These are phyloP conservation scores for Xanthia togata DNA, from an alignment of 2,888 invertebrate genomes.

Conservation along the genomic window DNA sequence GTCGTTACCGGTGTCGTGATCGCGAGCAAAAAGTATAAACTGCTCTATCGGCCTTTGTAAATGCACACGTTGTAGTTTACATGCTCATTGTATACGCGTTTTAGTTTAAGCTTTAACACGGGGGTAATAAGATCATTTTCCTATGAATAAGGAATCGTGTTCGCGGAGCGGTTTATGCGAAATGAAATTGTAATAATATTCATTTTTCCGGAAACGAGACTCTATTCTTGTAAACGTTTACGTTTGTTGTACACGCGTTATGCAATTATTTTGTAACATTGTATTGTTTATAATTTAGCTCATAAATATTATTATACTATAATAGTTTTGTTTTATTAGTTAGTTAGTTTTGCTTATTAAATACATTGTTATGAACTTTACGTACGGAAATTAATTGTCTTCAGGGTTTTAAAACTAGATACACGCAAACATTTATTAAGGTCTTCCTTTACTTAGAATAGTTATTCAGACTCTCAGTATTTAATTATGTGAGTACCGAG, in stretches of 20 bases:
- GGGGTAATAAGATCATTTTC: constrained; percentile 54
- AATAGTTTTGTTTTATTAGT: constrained; percentile 19
- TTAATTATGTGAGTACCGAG: constrained; percentile 20
- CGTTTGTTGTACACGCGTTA: constrained; percentile 38
- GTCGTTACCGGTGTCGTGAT: constrained; percentile 82
- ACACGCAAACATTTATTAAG: background rate
- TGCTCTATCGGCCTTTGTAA: constrained; percentile 75
- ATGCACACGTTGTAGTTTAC: constrained; percentile 70
- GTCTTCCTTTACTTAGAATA: background rate
- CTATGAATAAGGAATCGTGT: constrained; percentile 39
- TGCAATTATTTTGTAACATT: constrained; percentile 57
- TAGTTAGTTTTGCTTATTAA: background rate
- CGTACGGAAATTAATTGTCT: constrained; percentile 14
- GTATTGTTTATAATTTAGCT: constrained; percentile 50
- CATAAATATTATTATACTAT: constrained; percentile 34
- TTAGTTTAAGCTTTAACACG: constrained; percentile 54
- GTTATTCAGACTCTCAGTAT: background rate
- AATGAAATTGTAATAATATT: constrained; percentile 68
- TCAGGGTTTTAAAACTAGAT: background rate
- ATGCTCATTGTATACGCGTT: constrained; percentile 34
- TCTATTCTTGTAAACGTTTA: constrained; percentile 55
- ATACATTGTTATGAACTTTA: constrained; percentile 18
- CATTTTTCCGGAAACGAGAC: constrained; percentile 64
- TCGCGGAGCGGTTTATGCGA: constrained; percentile 45
- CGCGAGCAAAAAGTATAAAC: constrained; percentile 77